A percentile compares a stretch with the other conserved stretches of the same genome.
Evolutionary conservation across 1,140 invertebrate genomes (phyloP).

Genomic region (Macrobrachium rosenbergii): DNA sequence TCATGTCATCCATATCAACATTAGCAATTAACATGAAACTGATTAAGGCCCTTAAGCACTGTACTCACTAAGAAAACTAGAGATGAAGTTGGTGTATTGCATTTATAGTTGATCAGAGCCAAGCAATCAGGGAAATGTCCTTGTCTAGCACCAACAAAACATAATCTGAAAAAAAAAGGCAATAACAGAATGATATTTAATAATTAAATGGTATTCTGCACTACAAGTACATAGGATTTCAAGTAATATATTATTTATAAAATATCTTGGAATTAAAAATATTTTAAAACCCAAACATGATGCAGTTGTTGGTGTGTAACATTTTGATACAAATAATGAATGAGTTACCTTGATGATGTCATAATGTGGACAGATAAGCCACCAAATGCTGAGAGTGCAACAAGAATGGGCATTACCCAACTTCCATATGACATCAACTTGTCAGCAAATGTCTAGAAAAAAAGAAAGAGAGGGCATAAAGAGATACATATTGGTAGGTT

Average conservation of each 20-base stretch:
- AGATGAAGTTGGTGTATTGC: slow-evolving; percentile 90
- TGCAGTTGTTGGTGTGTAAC: neutral
- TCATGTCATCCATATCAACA: neutral
- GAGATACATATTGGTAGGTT: neutral
- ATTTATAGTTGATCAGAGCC: slow-evolving; percentile 87
- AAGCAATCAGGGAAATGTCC: slow-evolving; percentile 90
- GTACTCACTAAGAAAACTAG: slow-evolving; percentile 86
- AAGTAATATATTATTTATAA: neutral
- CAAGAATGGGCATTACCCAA: slow-evolving; percentile 89
- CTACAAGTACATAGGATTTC: neutral
- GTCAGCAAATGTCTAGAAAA: slow-evolving; percentile 81
- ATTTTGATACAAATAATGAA: slow-evolving; percentile 50
- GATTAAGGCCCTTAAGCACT: neutral
- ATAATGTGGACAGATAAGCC: slow-evolving; percentile 85
- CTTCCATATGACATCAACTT: slow-evolving; percentile 82
- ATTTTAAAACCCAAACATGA: neutral
- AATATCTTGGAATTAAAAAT: slow-evolving; percentile 44
- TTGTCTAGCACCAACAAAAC: slow-evolving; percentile 92
- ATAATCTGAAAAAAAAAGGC: slow-evolving; percentile 75
- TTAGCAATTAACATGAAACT: neutral
- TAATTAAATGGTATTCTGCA: neutral
- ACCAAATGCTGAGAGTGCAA: slow-evolving; percentile 87
- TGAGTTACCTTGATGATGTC: slow-evolving; percentile 73
- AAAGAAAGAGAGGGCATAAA: neutral
- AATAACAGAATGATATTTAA: neutral